Percentiles rank a stretch among this genome's conserved stretches.
Conservation (phyloP, 2,797 vertebrate genomes). For the Pseudotriccus pelzelni region DNA sequence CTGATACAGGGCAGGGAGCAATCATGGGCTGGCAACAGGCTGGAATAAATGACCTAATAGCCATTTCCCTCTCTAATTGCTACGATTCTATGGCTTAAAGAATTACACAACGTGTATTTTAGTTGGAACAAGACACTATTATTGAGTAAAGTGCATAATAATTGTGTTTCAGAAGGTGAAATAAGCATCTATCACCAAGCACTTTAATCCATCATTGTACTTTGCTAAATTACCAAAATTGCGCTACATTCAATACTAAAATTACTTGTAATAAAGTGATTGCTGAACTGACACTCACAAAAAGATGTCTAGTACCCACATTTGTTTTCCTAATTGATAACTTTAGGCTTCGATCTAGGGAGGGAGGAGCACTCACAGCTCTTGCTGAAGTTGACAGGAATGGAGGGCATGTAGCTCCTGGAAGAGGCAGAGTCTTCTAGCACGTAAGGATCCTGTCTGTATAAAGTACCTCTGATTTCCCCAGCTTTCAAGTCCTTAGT, state of each 20-base stretch:
- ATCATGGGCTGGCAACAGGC: not conserved
- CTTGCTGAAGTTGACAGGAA: not conserved
- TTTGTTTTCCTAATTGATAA: constrained; percentile 47
- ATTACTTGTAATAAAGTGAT: constrained; percentile 55
- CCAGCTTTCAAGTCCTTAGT: not conserved
- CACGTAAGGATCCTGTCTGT: not conserved
- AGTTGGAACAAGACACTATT: constrained; percentile 57
- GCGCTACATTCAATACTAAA: constrained; percentile 43
- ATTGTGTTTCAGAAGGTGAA: constrained; percentile 63
- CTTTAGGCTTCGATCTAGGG: not conserved
- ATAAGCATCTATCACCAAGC: constrained; percentile 21
- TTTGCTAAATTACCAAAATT: constrained; percentile 59
- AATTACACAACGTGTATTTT: constrained; percentile 41
- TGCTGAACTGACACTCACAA: constrained; percentile 28
- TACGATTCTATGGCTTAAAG: constrained; percentile 41
- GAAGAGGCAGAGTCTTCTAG: not conserved
- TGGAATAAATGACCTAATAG: constrained; percentile 43
- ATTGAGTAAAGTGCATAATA: constrained; percentile 65
- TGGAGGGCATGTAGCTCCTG: not conserved
- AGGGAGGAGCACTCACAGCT: not conserved
- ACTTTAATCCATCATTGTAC: constrained; percentile 63
- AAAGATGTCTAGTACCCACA: constrained; percentile 27
- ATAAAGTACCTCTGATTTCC: not conserved
- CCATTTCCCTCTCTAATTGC: constrained; percentile 52
- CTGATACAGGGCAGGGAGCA: not conserved